These are phyloP conservation scores for Drosophila monieri DNA, from an alignment of 2,888 invertebrate species.

Conservation along the genomic window DNA sequence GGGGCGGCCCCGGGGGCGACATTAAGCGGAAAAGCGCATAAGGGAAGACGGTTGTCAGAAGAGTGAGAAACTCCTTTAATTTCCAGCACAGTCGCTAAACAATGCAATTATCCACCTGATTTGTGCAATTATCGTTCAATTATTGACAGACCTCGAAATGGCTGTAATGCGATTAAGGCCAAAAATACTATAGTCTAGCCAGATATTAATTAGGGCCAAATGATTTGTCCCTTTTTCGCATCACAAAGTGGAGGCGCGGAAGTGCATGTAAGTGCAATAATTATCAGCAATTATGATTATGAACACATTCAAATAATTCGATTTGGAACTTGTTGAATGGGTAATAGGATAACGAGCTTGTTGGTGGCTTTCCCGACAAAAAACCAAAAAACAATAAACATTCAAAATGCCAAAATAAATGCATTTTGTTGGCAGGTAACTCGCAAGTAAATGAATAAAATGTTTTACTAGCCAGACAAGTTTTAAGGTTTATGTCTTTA, in stretches of 20 bases:
- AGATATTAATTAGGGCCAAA: slow-evolving; percentile 8
- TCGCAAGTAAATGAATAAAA: neutral
- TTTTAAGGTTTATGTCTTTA: too few species aligned
- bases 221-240: neutral
- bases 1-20: slow-evolving; percentile 1
- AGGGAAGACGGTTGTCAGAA: neutral
- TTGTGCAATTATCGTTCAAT: slow-evolving; percentile 1
- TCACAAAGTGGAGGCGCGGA: neutral
- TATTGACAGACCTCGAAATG: slow-evolving; percentile 2
- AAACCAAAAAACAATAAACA: neutral
- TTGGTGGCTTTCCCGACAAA: neutral
- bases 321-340: slow-evolving; percentile 4
- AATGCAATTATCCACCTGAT: slow-evolving; percentile 1
- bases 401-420: neutral
- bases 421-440: neutral
- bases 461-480: neutral
- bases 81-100: neutral
- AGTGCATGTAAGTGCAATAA: neutral
- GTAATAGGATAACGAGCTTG: neutral
- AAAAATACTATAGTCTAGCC: slow-evolving; percentile 3
- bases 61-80: neutral
- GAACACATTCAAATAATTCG: slow-evolving; percentile 1
- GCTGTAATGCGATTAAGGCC: slow-evolving; percentile 12
- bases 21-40: neutral
- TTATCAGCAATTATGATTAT: slow-evolving; percentile 1